Percentiles rank a stretch among this genome's conserved stretches.
These are phyloP conservation scores for Sceliomorpha sp. DNA, from an alignment of 2,888 invertebrate genomes.

Conservation along the genomic window DNA sequence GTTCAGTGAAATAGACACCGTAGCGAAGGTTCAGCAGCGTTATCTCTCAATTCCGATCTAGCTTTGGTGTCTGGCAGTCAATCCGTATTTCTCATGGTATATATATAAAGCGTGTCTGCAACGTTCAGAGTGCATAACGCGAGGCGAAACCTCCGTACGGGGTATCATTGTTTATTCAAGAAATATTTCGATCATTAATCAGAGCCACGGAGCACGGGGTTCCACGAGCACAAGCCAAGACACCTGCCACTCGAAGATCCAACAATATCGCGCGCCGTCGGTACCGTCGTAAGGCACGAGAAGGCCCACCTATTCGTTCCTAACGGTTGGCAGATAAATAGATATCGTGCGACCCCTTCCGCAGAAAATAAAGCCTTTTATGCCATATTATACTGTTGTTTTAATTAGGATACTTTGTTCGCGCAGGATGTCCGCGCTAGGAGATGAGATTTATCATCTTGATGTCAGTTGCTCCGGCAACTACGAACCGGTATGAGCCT, in stretches of 20 bases:
- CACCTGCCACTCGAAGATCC: conserved; percentile 57
- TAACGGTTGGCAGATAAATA: conserved; percentile 60
- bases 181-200: conserved; percentile 77
- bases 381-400: conserved; percentile 58
- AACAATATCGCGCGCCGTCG: conserved; percentile 54
- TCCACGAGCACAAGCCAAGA: conserved; percentile 45
- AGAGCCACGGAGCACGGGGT: conserved; percentile 61
- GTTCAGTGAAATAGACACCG: conserved; percentile 25
- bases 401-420: conserved; percentile 68
- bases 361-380: conserved; percentile 48
- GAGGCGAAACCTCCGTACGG: conserved; percentile 48
- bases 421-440: conserved; percentile 53
- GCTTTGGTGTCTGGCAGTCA: conserved; percentile 49
- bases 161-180: conserved; percentile 74
- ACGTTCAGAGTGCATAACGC: conserved; percentile 52
- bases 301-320: conserved; percentile 52
- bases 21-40: conserved; percentile 17
- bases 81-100: conserved; percentile 45
- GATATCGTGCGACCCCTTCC: conserved; percentile 53
- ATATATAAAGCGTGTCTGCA: conserved; percentile 52
- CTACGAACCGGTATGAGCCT: conserved; percentile 14
- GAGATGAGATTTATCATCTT: conserved; percentile 59
- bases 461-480: conserved; percentile 49
- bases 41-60: conserved; percentile 58
- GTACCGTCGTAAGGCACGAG: conserved; percentile 11